A percentile compares a stretch with the other conserved stretches of the same genome.
phyloP scores from a whole-genome alignment of 2,113 vertebrate species.

The Macrotus californicus region DNA sequence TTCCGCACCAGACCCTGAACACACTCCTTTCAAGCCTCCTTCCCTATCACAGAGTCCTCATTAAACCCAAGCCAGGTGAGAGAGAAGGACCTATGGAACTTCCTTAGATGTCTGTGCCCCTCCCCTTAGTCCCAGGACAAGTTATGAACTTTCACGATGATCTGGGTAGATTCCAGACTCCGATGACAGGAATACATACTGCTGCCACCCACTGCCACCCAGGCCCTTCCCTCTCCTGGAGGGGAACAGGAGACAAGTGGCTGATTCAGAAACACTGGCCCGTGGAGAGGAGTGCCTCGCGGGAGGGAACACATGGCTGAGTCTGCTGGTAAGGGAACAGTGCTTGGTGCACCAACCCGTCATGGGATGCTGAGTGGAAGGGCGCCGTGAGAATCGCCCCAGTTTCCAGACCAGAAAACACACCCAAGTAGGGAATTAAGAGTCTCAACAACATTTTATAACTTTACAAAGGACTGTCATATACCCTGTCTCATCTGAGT shows the following conservation, averaged over 20 bases:
- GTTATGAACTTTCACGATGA: neutral
- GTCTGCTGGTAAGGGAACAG: neutral
- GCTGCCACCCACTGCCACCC: neutral
- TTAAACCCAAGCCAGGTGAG: neutral
- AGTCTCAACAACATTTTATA: neutral
- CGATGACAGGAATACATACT: neutral
- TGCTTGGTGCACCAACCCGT: too few relatives aligned
- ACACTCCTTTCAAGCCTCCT: neutral
- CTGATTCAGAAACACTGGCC: fast-evolving
- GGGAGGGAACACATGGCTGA: neutral
- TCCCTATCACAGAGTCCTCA: neutral
- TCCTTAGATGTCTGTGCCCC: neutral
- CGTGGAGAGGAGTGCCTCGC: fast-evolving
- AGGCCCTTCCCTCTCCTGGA: neutral
- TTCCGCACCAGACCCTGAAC: neutral
- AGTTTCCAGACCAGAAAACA: neutral
- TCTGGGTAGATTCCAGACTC: neutral
- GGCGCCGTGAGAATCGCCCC: neutral
- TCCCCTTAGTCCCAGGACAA: neutral
- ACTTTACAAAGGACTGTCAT: neutral
- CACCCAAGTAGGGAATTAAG: neutral
- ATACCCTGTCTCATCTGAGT: neutral
- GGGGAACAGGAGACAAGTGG: neutral
- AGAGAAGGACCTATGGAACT: neutral
- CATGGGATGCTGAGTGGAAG: neutral